Evolutionary conservation across 1,140 invertebrate genomes (phyloP), one percentile per base, ranked within the genome.

Genomic region (Cydia fagiglandana): DNA sequence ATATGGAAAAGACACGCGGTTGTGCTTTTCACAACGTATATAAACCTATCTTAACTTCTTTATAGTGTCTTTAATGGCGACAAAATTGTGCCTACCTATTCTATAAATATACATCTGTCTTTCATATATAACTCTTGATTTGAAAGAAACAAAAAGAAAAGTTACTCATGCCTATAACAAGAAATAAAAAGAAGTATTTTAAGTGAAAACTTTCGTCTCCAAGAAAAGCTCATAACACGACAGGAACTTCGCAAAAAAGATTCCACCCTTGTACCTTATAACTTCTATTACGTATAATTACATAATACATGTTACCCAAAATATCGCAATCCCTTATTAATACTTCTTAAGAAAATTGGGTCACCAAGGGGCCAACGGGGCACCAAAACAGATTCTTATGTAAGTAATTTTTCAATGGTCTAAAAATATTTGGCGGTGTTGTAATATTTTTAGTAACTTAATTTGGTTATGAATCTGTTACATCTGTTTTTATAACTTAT

Each of bases 381-480:
- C 56, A 41, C 66, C 38, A 38, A 38, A 30, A 41, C 66, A 70
- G 34, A 70, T 38, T 24, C 4, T 70, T 70, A 70, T 20, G 38
- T 38, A 70, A 70, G 38, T 38, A 70, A 70, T 17, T 17, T 24
- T 38, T 70, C 15, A 70, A 70, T 70, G 66, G 34, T 41, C n/a
- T 66, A 66, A 30, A 66, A 30, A 66, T 34, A 66, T 38, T 70
- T 45, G 6, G 5, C 4, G 66, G 66, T 17, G 15, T 70, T 70
- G 66, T 66, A 66, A 38, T 70, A 70, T 70, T 70, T 70, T 70
- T 70, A 70, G 30, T 45, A 4, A 70, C 34, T n/a, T 38, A 70
- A 20, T 38, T 70, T 17, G 9, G 15, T 38, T 66, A 38, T 38
- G 64, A 70, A 12, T 53, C n/a, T 15, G 50, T 53, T 53, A 53